These are phyloP conservation scores for Liopterus haemorrhoidalis DNA, from an alignment of 2,888 invertebrate genomes.

Conservation along the genomic window DNA sequence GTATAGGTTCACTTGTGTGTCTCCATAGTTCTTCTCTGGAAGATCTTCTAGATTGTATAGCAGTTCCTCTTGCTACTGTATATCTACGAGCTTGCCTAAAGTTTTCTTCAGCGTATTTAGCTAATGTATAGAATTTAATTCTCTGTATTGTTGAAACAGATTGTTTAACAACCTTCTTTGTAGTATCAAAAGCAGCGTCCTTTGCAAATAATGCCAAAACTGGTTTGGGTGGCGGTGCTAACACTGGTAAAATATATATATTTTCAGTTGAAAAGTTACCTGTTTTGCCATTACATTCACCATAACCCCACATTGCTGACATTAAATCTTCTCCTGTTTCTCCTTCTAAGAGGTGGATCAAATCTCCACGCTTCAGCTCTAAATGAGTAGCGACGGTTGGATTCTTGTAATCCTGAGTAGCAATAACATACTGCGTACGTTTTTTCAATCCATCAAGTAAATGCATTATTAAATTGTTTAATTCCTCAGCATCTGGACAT, in stretches of 20 bases:
- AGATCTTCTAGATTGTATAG: constrained; percentile 58
- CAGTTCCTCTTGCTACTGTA: constrained; percentile 58
- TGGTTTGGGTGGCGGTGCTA: constrained; percentile 64
- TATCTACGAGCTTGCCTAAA: constrained; percentile 54
- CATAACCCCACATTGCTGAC: constrained; percentile 66
- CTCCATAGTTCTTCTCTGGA: constrained; percentile 74
- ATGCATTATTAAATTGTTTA: constrained; percentile 71
- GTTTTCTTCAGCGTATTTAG: constrained; percentile 75
- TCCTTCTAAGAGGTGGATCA: constrained; percentile 72
- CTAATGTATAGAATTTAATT: constrained; percentile 74
- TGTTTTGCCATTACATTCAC: constrained; percentile 60
- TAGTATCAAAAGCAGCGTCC: constrained; percentile 47
- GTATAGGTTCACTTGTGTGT: constrained; percentile 73
- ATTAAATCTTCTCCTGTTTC: constrained; percentile 69
- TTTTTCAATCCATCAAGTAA: constrained; percentile 82
- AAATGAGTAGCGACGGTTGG: constrained; percentile 55
- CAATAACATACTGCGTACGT: constrained; percentile 78
- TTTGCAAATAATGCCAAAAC: constrained; percentile 62
- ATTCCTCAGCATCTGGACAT: constrained; percentile 80
- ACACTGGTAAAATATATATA: constrained; percentile 79
- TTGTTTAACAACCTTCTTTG: constrained; percentile 44
- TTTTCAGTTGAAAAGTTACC: constrained; percentile 84
- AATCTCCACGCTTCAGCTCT: constrained; percentile 63
- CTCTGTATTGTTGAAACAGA: constrained; percentile 56
- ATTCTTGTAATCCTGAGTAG: constrained; percentile 55